phyloP scores from a whole-genome alignment of 2,888 invertebrate genomes.

The Torymus auratus region DNA sequence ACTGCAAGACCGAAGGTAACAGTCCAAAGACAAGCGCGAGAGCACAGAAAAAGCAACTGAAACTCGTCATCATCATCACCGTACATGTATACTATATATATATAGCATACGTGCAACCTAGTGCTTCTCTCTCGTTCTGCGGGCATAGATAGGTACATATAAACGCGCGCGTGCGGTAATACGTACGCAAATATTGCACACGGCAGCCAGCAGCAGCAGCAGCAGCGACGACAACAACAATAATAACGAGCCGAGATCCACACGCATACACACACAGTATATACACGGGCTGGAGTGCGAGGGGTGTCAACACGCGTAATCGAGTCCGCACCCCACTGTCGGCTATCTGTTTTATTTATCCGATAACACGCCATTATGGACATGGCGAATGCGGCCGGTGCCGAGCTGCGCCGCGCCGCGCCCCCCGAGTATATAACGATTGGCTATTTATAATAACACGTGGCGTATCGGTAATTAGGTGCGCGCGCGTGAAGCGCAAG shows the following conservation, averaged over 20 bases:
- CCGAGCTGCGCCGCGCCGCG: conserved; percentile 1
- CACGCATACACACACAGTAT: not conserved
- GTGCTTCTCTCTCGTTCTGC: too few relatives aligned
- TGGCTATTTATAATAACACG: conserved; percentile 77
- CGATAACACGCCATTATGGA: conserved; percentile 76
- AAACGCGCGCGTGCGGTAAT: conserved; percentile 20
- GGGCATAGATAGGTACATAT: not conserved
- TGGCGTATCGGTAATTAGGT: conserved; percentile 76
- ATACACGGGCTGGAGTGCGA: conserved; percentile 7
- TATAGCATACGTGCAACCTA: too few relatives aligned
- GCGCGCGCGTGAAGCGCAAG: conserved; percentile 60
- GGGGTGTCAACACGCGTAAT: conserved; percentile 73
- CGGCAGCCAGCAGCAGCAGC: not conserved
- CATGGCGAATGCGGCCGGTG: conserved; percentile 72
- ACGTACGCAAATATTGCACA: conserved; percentile 23
- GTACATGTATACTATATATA: too few relatives aligned
- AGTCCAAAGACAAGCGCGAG: too few relatives aligned
- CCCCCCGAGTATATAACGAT: conserved; percentile 72
- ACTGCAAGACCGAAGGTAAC: too few relatives aligned
- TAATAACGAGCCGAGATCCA: not conserved
- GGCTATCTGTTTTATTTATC: conserved; percentile 76
- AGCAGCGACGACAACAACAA: conserved; percentile 9
- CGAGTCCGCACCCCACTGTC: conserved; percentile 70
- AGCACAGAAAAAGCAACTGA: too few relatives aligned
- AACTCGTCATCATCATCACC: too few relatives aligned